Conservation (phyloP, 2,113 vertebrate species). For the Mustela nigripes region DNA sequence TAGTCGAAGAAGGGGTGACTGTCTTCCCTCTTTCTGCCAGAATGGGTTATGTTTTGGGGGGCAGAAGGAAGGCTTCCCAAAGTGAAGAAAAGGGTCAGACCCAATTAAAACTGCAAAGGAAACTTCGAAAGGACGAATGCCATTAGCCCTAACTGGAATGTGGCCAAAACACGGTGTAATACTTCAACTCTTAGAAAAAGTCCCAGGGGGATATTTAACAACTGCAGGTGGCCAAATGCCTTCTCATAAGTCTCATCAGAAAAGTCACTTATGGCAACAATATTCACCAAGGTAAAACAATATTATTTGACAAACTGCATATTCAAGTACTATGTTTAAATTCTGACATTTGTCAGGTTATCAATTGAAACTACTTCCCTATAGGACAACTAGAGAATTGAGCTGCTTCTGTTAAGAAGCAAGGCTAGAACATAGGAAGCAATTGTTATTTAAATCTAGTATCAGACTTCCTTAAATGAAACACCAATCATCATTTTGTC, state of each 20-base stretch:
- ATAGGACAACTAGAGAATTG: constrained; percentile 8
- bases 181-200: constrained; percentile 78
- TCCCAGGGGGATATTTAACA: constrained; percentile 81
- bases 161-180: constrained; percentile 71
- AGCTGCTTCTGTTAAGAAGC: constrained; percentile 18
- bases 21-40: constrained; percentile 46
- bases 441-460: not conserved
- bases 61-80: constrained; percentile 24
- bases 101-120: constrained; percentile 82
- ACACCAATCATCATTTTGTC: constrained; percentile 53
- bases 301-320: constrained; percentile 52
- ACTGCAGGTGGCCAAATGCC: constrained; percentile 75
- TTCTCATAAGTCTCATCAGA: constrained; percentile 76
- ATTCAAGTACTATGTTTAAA: constrained; percentile 57
- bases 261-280: constrained; percentile 73
- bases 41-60: constrained; percentile 36
- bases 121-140: constrained; percentile 69
- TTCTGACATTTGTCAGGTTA: constrained; percentile 39
- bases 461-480: constrained; percentile 28
- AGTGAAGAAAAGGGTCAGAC: constrained; percentile 77
- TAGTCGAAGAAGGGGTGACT: constrained; percentile 42
- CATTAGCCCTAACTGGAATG: constrained; percentile 81
- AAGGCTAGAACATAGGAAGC: not conserved
- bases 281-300: constrained; percentile 60
- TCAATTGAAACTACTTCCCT: not conserved